Evolutionary conservation across 2,888 invertebrate genomes (phyloP).

Genomic region (Agonopterix arenella): DNA sequence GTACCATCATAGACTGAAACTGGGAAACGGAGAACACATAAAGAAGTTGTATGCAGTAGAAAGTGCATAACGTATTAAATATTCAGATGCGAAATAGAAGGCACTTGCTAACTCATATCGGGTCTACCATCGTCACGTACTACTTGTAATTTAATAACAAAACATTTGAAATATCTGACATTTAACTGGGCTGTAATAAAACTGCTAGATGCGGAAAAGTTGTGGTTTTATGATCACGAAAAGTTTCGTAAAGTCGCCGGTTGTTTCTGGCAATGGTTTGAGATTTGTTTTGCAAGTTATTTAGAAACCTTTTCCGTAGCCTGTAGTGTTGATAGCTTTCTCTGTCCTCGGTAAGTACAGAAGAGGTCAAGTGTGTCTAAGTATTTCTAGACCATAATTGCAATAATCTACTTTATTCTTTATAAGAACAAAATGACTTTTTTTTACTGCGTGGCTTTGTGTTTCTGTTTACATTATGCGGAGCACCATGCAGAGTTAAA

Average conservation of each 20-base stretch:
- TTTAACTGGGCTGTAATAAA: slow-evolving; percentile 41
- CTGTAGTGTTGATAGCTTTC: slow-evolving; percentile 24
- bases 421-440: too few relatives aligned
- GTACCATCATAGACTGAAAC: neutral
- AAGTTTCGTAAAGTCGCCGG: slow-evolving; percentile 57
- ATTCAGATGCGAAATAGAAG: neutral
- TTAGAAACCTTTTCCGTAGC: slow-evolving; percentile 32
- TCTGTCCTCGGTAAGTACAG: slow-evolving; percentile 22
- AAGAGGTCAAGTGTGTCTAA: slow-evolving; percentile 24
- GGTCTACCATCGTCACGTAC: slow-evolving; percentile 33
- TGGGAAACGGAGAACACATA: neutral
- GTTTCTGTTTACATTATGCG: too few relatives aligned
- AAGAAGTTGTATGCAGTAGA: neutral
- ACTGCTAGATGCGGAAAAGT: slow-evolving; percentile 51
- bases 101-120: slow-evolving; percentile 14
- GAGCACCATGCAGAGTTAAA: too few relatives aligned
- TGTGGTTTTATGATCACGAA: slow-evolving; percentile 63
- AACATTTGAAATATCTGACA: slow-evolving; percentile 37
- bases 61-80: neutral
- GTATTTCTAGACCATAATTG: slow-evolving; percentile 4
- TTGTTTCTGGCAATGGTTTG: slow-evolving; percentile 43
- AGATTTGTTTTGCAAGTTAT: slow-evolving; percentile 47
- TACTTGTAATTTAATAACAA: slow-evolving; percentile 31
- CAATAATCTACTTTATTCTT: neutral
- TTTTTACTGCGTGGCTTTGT: too few relatives aligned